Evolutionary conservation across 2,888 invertebrate species (phyloP).

Genomic region (Nematopogon swammerdamellus): DNA sequence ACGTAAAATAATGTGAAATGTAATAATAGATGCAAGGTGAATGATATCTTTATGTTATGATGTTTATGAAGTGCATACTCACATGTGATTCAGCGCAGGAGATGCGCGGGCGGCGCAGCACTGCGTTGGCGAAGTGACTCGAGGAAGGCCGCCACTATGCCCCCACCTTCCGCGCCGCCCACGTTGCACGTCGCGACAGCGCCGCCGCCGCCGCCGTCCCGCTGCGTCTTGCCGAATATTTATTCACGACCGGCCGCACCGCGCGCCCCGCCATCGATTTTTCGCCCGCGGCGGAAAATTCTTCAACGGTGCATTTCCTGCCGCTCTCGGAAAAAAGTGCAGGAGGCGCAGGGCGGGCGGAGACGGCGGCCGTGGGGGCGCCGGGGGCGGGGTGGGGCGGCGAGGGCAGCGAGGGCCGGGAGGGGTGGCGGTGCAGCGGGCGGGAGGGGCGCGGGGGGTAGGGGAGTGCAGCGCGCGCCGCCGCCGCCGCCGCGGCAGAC

Average conservation of each 20-base stretch:
- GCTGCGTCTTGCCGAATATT: conserved; percentile 54
- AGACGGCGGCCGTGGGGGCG: conserved; percentile 26
- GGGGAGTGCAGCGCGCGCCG: conserved; percentile 50
- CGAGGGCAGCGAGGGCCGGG: conserved; percentile 31
- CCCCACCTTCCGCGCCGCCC: conserved; percentile 4
- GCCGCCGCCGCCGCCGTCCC: too few relatives aligned
- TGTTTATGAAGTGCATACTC: neutral
- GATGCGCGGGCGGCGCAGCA: conserved; percentile 30
- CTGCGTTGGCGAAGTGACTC: conserved; percentile 36
- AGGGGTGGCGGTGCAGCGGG: conserved; percentile 24
- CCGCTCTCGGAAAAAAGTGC: conserved; percentile 9
- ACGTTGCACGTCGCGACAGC: conserved; percentile 13
- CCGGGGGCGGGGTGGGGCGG: conserved; percentile 25
- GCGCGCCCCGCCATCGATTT: conserved; percentile 58
- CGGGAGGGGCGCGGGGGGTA: conserved; percentile 27
- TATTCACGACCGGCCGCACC: conserved; percentile 30
- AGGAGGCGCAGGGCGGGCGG: conserved; percentile 38
- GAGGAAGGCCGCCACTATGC: conserved; percentile 18
- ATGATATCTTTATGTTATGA: too few relatives aligned
- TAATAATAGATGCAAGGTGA: too few relatives aligned
- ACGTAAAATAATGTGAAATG: too few relatives aligned
- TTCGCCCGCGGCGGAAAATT: conserved; percentile 58
- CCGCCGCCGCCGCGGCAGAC: conserved; percentile 44
- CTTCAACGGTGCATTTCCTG: conserved; percentile 20
- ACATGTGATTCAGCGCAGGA: conserved; percentile 9